Evolutionary conservation across 2,888 invertebrate genomes (phyloP).

Genomic region (Cryptocephalus moraei): DNA sequence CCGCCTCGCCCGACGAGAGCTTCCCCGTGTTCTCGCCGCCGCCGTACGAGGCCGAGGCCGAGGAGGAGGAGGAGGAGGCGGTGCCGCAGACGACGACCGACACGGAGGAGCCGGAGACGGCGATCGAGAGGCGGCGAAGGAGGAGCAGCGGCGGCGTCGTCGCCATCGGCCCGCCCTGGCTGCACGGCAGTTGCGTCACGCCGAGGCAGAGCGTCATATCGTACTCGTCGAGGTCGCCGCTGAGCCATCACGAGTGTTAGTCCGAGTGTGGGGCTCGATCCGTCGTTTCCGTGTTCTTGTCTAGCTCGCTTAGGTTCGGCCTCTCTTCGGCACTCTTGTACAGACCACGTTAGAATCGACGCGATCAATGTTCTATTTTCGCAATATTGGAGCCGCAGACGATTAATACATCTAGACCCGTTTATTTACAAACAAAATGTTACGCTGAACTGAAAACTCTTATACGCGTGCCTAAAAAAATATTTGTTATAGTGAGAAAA

Average conservation of each 20-base stretch:
- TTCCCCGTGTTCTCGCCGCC: conserved; percentile 81
- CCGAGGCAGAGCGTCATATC: conserved; percentile 68
- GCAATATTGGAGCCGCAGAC: too few relatives aligned
- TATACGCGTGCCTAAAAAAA: too few relatives aligned
- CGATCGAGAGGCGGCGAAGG: conserved; percentile 12
- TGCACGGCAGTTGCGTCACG: conserved; percentile 41
- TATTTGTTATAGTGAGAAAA: too few relatives aligned
- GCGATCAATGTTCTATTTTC: too few relatives aligned
- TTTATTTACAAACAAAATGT: too few relatives aligned
- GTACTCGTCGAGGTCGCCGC: conserved; percentile 62
- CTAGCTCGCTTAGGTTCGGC: too few relatives aligned
- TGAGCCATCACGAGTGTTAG: conserved; percentile 89
- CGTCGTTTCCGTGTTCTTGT: too few relatives aligned
- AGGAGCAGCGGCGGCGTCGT: conserved; percentile 37
- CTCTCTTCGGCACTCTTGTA: too few relatives aligned
- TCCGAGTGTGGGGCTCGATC: conserved; percentile 9
- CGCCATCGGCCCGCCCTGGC: conserved; percentile 46
- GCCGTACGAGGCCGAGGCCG: conserved; percentile 42
- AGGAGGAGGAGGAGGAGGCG: conserved; percentile 20
- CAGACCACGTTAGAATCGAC: too few relatives aligned
- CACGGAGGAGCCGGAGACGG: conserved; percentile 22
- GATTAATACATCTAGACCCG: too few relatives aligned
- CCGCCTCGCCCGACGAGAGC: conserved; percentile 67
- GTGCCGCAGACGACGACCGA: not conserved
- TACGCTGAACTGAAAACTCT: too few relatives aligned